Conservation (phyloP, 53 echinoderm and acorn worm genomes). For the Paracentrotus lividus region DNA sequence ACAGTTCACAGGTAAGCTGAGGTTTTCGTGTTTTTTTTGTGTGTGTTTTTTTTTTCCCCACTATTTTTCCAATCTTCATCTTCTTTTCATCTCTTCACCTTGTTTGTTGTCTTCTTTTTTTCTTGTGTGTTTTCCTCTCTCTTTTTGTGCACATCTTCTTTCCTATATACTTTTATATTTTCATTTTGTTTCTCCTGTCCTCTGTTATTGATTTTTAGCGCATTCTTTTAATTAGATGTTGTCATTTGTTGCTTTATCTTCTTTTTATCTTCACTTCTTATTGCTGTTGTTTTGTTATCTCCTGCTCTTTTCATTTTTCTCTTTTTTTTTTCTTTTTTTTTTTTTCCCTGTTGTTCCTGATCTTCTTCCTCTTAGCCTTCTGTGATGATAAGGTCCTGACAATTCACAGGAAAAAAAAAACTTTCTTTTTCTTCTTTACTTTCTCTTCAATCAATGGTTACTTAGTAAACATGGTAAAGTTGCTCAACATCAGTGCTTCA, state of each 20-base stretch:
- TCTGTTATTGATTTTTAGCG: not conserved
- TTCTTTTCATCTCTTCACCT: no score
- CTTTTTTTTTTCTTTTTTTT: not conserved
- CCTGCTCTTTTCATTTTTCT: not conserved
- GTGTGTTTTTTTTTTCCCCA: not conserved
- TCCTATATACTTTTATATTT: not conserved
- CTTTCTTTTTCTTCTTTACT: conserved; percentile 5
- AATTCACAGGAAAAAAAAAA: no score
- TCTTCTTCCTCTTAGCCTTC: not conserved
- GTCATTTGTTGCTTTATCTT: not conserved
- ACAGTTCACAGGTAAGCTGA: conserved; percentile 92
- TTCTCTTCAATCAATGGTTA: no score
- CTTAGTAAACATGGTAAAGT: no score
- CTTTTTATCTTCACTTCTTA: not conserved
- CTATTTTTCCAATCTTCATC: no score
- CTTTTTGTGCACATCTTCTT: not conserved
- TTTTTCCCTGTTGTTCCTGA: no score
- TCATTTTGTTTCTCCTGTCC: not conserved
- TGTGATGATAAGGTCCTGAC: not conserved
- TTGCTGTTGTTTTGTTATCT: not conserved
- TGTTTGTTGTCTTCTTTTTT: no score
- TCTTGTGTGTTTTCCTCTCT: no score
- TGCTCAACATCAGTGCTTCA: no score
- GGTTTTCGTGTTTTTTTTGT: conserved; percentile 8
- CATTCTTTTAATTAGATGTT: not conserved